Base-by-base conservation (phyloP, 2,113 vertebrate genomes). In the Paramisgurnus dabryanus region DNA sequence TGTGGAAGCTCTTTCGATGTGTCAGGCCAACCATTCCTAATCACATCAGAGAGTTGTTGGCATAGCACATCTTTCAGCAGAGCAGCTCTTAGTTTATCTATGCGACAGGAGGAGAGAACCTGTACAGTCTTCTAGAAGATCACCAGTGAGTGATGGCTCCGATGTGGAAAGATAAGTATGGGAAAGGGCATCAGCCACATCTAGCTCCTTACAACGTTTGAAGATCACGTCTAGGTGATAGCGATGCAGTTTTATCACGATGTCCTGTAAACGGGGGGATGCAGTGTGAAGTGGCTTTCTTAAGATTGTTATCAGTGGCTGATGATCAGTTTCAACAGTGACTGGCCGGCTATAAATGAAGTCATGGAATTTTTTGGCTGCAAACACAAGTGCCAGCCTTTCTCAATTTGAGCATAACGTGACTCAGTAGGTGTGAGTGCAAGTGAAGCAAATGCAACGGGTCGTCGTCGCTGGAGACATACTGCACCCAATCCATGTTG, bases 311-410 rank as follows among this genome's bases (percentile, higher is more conserved):
- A 82, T 82, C 0, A 78, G 34, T 0, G 45, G 58, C 72, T 76
- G 72, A 39, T 79, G 82, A 68, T 75, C 77, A 1, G 71, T 76
- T 49, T 80, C 64, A 13, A 69, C 6, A 27, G 71, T 80, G 66
- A 67, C n/a, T 6, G 66, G 43, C 3, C 1, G 7, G 12, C 71
- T 49, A 45, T 79, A 80, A 17, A 80, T 70, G 12, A 55, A 78
- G 4, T 78, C 58, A 45, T 67, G 63, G 47, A 75, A 67, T 67
- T 76, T 68, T n/a, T 67, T 61, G 5, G 70, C 64, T 5, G 57
- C 57, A 75, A 66, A 76, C 41, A 67, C 40, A 2, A 83, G 70
- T 13, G 40, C 77, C 41, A 78, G 76, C 5, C 53, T 13, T 80
- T 80, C 17, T 74, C 47, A 8, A 73, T 73, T n/a, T 82, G 61